Conservation (phyloP, 2,888 invertebrate species). For the Lapara coniferarum region DNA sequence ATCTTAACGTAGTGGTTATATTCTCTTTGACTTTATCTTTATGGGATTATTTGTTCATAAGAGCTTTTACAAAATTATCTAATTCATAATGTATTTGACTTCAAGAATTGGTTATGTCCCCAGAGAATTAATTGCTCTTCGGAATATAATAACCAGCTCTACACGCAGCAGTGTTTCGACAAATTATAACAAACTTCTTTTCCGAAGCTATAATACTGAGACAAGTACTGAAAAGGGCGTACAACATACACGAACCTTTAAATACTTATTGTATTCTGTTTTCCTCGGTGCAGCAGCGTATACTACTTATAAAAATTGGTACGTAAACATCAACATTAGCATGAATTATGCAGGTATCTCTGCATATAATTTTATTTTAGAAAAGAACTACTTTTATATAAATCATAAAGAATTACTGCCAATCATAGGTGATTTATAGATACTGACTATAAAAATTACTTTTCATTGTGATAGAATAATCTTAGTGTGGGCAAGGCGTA, state of each 20-base stretch:
- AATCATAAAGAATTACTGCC: no score
- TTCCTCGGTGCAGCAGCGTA: constrained; percentile 63
- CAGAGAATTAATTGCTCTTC: constrained; percentile 47
- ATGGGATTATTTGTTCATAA: not conserved
- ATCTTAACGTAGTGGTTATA: no score
- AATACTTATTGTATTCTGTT: constrained; percentile 62
- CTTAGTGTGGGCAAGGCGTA: no score
- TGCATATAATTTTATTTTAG: no score
- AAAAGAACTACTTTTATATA: no score
- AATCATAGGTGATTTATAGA: no score
- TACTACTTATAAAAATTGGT: constrained; percentile 70
- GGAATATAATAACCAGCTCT: constrained; percentile 47
- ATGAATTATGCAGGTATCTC: no score
- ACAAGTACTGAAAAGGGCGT: constrained; percentile 40
- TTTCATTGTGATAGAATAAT: no score
- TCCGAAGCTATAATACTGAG: constrained; percentile 45
- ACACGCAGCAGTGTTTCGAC: constrained; percentile 43
- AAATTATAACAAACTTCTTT: constrained; percentile 41
- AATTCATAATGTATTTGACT: constrained; percentile 53
- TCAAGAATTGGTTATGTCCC: constrained; percentile 56
- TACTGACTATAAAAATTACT: no score
- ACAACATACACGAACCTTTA: constrained; percentile 41
- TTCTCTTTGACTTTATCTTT: no score
- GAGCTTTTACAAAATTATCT: not conserved
- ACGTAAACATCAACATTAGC: constrained; percentile 36